A percentile compares a stretch with the other conserved stretches of the same genome.
These are phyloP conservation scores for Nannoperca obscura DNA, from an alignment of 2,797 vertebrate species.

Conservation along the genomic window DNA sequence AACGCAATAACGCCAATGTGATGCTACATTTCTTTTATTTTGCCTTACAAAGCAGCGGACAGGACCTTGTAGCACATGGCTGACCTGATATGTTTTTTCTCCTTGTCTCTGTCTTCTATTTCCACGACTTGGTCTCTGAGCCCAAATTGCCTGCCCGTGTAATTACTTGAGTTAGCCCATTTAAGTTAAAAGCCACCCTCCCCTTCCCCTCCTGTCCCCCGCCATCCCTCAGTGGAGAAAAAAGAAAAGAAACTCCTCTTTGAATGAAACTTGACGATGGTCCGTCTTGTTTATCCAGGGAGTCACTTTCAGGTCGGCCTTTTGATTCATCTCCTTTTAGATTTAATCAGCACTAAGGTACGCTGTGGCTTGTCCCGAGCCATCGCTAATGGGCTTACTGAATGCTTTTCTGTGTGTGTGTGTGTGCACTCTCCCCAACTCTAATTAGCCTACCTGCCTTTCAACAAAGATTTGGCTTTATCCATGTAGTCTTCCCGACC, in stretches of 20 bases:
- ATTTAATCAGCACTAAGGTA: constrained; percentile 98
- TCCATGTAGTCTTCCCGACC: constrained; percentile 79
- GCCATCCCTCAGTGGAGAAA: constrained; percentile 53
- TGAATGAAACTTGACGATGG: constrained; percentile 98
- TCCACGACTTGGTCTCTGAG: constrained; percentile 90
- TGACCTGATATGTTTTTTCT: constrained; percentile 79
- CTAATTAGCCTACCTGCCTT: constrained; percentile 91
- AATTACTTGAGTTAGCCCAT: constrained; percentile 97
- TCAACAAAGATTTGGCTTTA: constrained; percentile 90
- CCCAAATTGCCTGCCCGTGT: constrained; percentile 94
- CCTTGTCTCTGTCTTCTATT: constrained; percentile 78
- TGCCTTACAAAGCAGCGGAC: constrained; percentile 27
- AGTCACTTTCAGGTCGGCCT: constrained; percentile 94
- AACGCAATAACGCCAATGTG: constrained; percentile 13
- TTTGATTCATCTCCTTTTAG: constrained; percentile 96
- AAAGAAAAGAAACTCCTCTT: constrained; percentile 72
- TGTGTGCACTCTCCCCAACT: constrained; percentile 81
- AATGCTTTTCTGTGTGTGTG: constrained; percentile 89
- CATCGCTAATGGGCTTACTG: constrained; percentile 97
- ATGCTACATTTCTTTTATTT: constrained; percentile 45
- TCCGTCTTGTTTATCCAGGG: constrained; percentile 93
- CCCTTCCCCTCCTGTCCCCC: constrained; percentile 34
- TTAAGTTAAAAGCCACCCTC: constrained; percentile 93
- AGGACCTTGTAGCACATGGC: constrained; percentile 85
- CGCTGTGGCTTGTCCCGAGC: constrained; percentile 95